Evolutionary conservation across 2,113 vertebrate genomes (phyloP).

Genomic region (Xiphias gladius): DNA sequence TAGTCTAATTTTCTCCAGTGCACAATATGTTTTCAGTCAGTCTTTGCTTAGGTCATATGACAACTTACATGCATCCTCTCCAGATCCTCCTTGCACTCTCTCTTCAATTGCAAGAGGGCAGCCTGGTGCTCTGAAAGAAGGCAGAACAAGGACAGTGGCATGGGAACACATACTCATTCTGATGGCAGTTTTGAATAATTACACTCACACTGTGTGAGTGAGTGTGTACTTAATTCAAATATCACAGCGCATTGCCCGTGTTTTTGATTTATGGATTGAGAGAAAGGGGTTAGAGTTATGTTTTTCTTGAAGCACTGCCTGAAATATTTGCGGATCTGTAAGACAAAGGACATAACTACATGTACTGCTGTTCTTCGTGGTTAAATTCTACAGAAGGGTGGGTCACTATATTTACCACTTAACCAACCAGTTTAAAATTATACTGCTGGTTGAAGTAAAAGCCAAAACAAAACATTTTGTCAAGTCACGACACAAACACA

Average conservation of each 20-base stretch:
- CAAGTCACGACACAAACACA: background rate
- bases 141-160: conserved; percentile 14
- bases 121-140: conserved; percentile 76
- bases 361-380: background rate
- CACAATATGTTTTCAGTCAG: background rate
- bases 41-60: background rate
- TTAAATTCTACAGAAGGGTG: conserved; percentile 26
- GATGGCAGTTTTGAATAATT: background rate
- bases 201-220: background rate
- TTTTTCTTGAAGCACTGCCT: background rate
- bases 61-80: conserved; percentile 87
- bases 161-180: background rate
- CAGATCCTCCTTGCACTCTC: conserved; percentile 74
- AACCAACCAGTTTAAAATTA: conserved; percentile 55
- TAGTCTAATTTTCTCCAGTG: background rate
- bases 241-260: background rate
- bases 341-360: background rate
- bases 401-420: conserved; percentile 31
- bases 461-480: background rate
- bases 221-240: background rate
- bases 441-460: background rate
- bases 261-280: background rate
- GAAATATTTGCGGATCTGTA: background rate
- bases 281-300: background rate
- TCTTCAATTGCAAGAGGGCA: conserved; percentile 72